Base-by-base conservation (phyloP, 2,797 vertebrate genomes). In the Anomalospiza imberbis region DNA sequence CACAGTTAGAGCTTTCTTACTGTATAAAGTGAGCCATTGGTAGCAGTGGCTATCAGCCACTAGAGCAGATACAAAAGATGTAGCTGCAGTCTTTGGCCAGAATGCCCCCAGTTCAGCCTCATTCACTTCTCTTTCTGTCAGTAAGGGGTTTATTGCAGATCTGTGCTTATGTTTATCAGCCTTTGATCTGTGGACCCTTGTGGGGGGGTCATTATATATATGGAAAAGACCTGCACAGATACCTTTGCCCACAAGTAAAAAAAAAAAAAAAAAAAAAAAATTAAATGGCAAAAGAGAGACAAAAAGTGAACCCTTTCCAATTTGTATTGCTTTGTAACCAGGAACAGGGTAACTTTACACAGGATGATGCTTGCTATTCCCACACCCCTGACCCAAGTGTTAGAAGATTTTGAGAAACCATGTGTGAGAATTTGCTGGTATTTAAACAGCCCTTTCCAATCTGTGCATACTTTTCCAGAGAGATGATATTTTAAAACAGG, bases 371-470 rank as follows among this genome's bases (percentile, higher is more conserved):
- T 50, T 80, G 11, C 51, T 81, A 14, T 70, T 91, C 16, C 18
- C 14, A n/a, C 6, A 24, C 1, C 2, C 31, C 18, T 3, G 1
- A 10, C 19, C 6, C 12, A 68, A 26, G 28, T 42, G 14, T 48
- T 80, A 24, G 36, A 85, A 68, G 29, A 31, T 29, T 66, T 93
- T 91, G 53, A 62, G 47, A 63, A 74, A 45, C 20, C 2, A 3
- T 50, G 15, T 51, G 9, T 25, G 34, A 50, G 26, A 53, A 7
- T 53, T 91, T 77, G 15, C 42, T 70, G 32, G 11, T 68, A 51
- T 80, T 90, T 76, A 51, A 84, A 61, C 6, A 91, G 38, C 28
- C 21, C 18, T 84, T 86, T 86, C 53, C 36, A 80, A 80, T 22
- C 24, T 47, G 19, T 40, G 28, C 21, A 9, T 60, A 12, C 40